phyloP scores from a whole-genome alignment of 2,113 vertebrate species.

The Hemiscyllium ocellatum region DNA sequence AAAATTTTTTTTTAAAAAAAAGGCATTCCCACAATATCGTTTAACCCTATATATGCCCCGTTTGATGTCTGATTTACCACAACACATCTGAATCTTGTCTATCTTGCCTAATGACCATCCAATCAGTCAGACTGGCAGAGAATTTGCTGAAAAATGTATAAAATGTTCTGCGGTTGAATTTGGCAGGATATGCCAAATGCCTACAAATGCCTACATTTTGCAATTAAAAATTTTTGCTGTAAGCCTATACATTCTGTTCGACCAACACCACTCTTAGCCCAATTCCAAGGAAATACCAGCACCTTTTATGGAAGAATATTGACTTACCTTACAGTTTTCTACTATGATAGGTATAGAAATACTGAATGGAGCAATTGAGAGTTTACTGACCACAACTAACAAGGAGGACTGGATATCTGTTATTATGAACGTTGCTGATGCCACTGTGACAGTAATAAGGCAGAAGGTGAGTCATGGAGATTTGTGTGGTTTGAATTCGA shows the following conservation, averaged over 20 bases:
- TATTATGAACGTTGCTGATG: conserved; percentile 87
- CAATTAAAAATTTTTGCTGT: background rate
- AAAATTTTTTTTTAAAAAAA: too few relatives aligned
- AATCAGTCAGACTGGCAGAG: background rate
- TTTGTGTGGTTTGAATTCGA: background rate
- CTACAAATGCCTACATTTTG: background rate
- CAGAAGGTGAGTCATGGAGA: conserved; percentile 64
- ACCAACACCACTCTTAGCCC: too few relatives aligned
- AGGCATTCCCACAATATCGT: background rate
- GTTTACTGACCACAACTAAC: conserved; percentile 67
- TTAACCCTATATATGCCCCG: background rate
- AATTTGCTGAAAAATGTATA: background rate
- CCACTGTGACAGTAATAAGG: conserved; percentile 86
- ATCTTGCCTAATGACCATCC: background rate
- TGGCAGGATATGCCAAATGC: too few relatives aligned
- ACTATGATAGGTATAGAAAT: conserved; percentile 85
- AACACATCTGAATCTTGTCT: background rate
- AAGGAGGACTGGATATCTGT: conserved; percentile 87
- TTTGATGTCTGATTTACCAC: background rate
- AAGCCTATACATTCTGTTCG: background rate
- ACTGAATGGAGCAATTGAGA: conserved; percentile 87
- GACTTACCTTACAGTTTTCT: background rate
- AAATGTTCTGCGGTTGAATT: background rate
- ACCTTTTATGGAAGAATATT: background rate
- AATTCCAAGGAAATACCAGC: background rate